Evolutionary conservation across 2,113 vertebrate genomes (phyloP).

Genomic region (Tyrannus savana): DNA sequence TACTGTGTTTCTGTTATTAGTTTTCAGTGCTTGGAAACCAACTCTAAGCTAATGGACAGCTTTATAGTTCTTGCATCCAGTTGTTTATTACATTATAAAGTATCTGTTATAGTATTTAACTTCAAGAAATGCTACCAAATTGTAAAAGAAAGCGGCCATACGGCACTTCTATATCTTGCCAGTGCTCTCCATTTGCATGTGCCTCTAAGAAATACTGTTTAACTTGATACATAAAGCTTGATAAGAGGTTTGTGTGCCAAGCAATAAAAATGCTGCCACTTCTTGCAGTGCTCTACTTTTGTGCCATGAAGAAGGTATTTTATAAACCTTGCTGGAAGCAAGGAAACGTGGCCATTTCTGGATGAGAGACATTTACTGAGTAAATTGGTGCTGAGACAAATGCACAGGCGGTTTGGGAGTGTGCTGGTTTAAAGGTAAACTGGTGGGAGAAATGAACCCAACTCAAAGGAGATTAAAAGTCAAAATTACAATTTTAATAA

Average conservation of each 20-base stretch:
- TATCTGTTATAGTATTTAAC: not conserved
- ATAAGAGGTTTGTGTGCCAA: not conserved
- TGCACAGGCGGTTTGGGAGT: not conserved
- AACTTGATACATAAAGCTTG: not conserved
- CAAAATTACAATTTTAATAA: no score
- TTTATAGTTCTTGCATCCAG: not conserved
- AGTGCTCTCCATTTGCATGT: not conserved
- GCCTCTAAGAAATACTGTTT: not conserved
- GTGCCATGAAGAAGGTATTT: not conserved
- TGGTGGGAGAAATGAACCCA: no score
- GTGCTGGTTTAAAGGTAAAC: no score
- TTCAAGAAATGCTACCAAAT: not conserved
- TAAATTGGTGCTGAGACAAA: not conserved
- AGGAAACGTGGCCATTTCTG: not conserved
- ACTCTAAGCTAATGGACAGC: not conserved
- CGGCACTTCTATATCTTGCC: not conserved
- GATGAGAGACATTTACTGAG: not conserved
- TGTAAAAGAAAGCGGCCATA: not conserved
- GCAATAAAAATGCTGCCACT: not conserved
- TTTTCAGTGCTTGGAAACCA: not conserved
- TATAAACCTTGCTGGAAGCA: not conserved
- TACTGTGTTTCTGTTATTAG: not conserved
- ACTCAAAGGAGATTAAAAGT: no score
- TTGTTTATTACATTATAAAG: not conserved
- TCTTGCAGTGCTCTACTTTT: not conserved